These are phyloP conservation scores for Tetramorium simillimum DNA, from an alignment of 1,140 invertebrate species.

Conservation along the genomic window DNA sequence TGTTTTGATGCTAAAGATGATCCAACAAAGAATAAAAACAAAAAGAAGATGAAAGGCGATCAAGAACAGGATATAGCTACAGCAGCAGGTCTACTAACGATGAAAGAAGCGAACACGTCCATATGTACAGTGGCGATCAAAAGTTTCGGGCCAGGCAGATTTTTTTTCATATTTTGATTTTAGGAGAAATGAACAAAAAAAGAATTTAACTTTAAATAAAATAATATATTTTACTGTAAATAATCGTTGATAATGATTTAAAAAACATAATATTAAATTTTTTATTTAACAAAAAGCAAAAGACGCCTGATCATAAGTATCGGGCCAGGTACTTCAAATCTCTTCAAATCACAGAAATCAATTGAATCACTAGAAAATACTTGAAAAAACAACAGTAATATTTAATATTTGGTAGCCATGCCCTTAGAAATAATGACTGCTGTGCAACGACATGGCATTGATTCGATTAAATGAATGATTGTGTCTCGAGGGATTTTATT, in stretches of 20 bases:
- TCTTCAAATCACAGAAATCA: no score
- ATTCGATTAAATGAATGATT: not conserved
- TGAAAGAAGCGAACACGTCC: not conserved
- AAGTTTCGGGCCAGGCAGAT: no score
- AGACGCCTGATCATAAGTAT: not conserved
- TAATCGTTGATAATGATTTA: no score
- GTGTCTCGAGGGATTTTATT: not conserved
- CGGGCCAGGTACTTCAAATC: not conserved
- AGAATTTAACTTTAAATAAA: no score
- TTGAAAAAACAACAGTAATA: not conserved
- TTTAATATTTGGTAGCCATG: not conserved
- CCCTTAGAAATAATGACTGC: not conserved
- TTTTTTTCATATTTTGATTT: no score
- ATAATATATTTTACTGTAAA: no score
- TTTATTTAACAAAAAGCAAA: not conserved
- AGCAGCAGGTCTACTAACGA: not conserved
- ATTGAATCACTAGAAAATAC: not conserved
- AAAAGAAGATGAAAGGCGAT: not conserved
- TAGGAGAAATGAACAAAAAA: no score
- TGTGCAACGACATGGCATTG: not conserved
- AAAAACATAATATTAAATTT: not conserved
- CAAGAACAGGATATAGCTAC: not conserved
- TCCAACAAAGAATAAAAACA: not conserved
- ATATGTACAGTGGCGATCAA: no score
- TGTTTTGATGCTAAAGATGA: not conserved